phyloP scores from a whole-genome alignment of 2,113 vertebrate species.

The Antigone vipio region DNA sequence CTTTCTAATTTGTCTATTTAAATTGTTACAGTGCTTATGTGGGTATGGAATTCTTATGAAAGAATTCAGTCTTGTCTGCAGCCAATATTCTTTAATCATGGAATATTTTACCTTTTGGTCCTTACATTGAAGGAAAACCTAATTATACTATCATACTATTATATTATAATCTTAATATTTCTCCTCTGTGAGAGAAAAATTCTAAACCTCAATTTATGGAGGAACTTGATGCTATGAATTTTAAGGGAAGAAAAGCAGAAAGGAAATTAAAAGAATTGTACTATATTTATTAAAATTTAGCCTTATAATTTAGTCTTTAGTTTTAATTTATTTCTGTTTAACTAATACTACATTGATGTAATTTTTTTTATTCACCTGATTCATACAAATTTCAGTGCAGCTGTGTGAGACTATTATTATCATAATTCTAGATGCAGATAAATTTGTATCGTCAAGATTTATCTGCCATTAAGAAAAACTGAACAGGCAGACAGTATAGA shows the following conservation, averaged over 20 bases:
- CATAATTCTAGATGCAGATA: neutral
- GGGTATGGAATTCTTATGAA: neutral
- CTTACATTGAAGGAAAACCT: neutral
- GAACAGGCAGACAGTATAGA: neutral
- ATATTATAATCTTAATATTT: neutral
- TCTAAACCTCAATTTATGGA: neutral
- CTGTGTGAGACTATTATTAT: neutral
- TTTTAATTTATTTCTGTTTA: neutral
- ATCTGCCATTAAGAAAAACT: neutral
- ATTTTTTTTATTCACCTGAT: neutral
- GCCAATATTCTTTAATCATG: neutral
- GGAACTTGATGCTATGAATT: neutral
- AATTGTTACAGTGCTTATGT: neutral
- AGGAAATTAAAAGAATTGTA: neutral
- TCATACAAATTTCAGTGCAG: neutral
- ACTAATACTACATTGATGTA: neutral
- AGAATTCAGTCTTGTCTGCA: neutral
- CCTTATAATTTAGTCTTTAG: neutral
- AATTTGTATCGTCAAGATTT: neutral
- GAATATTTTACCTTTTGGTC: neutral
- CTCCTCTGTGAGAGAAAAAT: neutral
- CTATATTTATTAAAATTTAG: neutral
- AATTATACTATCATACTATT: neutral
- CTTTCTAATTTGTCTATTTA: neutral
- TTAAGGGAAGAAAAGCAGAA: neutral